A percentile compares a stretch with the other conserved stretches of the same genome.
phyloP scores from a whole-genome alignment of 2,888 invertebrate genomes.

The Plebejus melissa region DNA sequence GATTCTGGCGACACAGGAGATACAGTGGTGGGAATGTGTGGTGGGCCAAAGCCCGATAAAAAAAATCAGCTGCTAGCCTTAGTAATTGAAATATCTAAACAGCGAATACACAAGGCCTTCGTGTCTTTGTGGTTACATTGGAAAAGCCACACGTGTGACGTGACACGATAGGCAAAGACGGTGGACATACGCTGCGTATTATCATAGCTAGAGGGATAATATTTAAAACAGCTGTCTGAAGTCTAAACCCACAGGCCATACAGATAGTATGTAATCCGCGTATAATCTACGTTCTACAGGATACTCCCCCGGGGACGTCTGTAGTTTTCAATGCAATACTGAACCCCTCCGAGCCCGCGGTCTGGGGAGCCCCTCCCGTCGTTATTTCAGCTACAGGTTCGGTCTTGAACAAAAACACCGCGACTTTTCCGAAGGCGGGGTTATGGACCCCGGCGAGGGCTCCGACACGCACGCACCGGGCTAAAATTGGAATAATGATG shows the following conservation, averaged over 20 bases:
- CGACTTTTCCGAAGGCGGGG: conserved; percentile 30
- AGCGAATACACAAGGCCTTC: too few species aligned
- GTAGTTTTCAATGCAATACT: neutral
- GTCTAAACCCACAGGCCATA: neutral
- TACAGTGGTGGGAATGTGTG: too few species aligned
- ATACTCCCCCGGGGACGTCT: neutral
- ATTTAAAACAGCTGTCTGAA: neutral
- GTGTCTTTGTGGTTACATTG: neutral
- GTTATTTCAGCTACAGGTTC: conserved; percentile 12
- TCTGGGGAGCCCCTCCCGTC: neutral
- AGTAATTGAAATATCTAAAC: neutral
- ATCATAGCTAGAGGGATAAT: neutral
- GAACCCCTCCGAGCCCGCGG: neutral
- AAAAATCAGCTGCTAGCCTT: neutral
- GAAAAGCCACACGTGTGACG: neutral
- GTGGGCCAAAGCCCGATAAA: too few species aligned
- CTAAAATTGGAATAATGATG: conserved; percentile 40
- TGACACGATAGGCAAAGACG: neutral
- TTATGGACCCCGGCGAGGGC: conserved; percentile 40
- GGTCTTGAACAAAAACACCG: conserved; percentile 16
- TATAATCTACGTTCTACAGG: neutral
- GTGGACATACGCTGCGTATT: neutral
- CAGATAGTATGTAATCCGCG: neutral
- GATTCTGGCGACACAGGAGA: too few species aligned
- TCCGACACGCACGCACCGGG: conserved; percentile 36